Evolutionary conservation across 1,140 invertebrate genomes (phyloP).

Genomic region (Hydropsyche tenuis): DNA sequence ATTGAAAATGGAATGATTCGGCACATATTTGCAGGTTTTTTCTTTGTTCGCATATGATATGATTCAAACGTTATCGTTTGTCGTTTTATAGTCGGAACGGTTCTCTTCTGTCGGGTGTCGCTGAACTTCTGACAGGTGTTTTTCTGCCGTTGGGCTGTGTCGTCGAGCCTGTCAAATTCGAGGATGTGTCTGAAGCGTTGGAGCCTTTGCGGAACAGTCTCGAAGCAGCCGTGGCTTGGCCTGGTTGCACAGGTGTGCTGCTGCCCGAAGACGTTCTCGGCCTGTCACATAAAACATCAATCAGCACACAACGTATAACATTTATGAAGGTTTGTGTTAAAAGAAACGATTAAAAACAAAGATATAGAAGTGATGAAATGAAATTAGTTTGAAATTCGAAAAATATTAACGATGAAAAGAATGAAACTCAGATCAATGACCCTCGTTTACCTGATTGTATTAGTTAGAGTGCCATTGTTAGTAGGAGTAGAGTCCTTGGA

Average conservation of each 20-base stretch:
- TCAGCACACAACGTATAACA: slow-evolving; percentile 17
- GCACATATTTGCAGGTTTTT: not conserved
- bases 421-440: slow-evolving; percentile 11
- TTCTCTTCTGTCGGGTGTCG: slow-evolving; percentile 60
- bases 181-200: slow-evolving; percentile 72
- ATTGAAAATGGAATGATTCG: slow-evolving; percentile 12
- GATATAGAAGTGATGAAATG: slow-evolving; percentile 42
- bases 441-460: slow-evolving; percentile 41
- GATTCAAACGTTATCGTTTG: not conserved
- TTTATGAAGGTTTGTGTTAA: no score
- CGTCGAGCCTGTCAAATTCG: slow-evolving; percentile 54
- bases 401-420: slow-evolving; percentile 8
- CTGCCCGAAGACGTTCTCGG: slow-evolving; percentile 74
- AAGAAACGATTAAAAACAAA: slow-evolving; percentile 27
- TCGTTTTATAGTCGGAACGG: slow-evolving; percentile 57
- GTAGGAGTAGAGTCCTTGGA: slow-evolving; percentile 44
- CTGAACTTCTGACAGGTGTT: slow-evolving; percentile 54
- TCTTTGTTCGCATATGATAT: slow-evolving; percentile 8
- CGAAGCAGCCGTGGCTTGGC: slow-evolving; percentile 66
- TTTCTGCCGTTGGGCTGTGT: slow-evolving; percentile 58
- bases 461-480: slow-evolving; percentile 43
- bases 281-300: slow-evolving; percentile 55
- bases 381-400: not conserved
- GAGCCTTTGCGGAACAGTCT: slow-evolving; percentile 71
- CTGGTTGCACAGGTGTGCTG: slow-evolving; percentile 70